Percentiles rank a stretch among this genome's conserved stretches.
phyloP scores from a whole-genome alignment of 1,140 invertebrate species.

The Rhagoletis zephyria region DNA sequence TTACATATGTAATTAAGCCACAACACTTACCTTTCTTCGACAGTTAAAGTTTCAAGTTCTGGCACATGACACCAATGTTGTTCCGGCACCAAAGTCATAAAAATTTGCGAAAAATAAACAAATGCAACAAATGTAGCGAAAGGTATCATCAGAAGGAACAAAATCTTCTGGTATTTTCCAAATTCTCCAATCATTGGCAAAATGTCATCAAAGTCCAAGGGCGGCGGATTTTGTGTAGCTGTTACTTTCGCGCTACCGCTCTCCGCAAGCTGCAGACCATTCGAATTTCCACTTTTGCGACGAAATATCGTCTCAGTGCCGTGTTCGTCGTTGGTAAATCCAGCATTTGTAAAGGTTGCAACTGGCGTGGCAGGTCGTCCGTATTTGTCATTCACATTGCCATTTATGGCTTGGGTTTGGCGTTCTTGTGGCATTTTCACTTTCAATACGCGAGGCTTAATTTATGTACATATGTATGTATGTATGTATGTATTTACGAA shows the following conservation, averaged over 20 bases:
- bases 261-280: slow-evolving; percentile 63
- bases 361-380: not conserved
- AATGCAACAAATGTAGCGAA: slow-evolving; percentile 89
- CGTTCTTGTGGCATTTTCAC: slow-evolving; percentile 42
- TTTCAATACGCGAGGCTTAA: not conserved
- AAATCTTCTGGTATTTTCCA: slow-evolving; percentile 87
- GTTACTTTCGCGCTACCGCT: slow-evolving; percentile 57
- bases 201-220: slow-evolving; percentile 87
- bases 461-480: not conserved
- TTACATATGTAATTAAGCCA: too few species aligned
- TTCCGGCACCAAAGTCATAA: slow-evolving; percentile 85
- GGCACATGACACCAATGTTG: slow-evolving; percentile 85
- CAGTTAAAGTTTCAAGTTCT: slow-evolving; percentile 78
- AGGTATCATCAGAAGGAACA: slow-evolving; percentile 89
- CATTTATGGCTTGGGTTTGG: not conserved
- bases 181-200: slow-evolving; percentile 89
- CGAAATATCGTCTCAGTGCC: slow-evolving; percentile 59
- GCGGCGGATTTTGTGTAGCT: slow-evolving; percentile 51
- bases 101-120: slow-evolving; percentile 90
- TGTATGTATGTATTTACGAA: not conserved
- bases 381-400: not conserved
- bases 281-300: slow-evolving; percentile 67
- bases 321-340: slow-evolving; percentile 62
- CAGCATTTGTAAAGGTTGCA: slow-evolving; percentile 62
- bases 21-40: slow-evolving; percentile 79